Conservation (phyloP, 2,797 vertebrate genomes). For the Gymnothorax javanicus region DNA sequence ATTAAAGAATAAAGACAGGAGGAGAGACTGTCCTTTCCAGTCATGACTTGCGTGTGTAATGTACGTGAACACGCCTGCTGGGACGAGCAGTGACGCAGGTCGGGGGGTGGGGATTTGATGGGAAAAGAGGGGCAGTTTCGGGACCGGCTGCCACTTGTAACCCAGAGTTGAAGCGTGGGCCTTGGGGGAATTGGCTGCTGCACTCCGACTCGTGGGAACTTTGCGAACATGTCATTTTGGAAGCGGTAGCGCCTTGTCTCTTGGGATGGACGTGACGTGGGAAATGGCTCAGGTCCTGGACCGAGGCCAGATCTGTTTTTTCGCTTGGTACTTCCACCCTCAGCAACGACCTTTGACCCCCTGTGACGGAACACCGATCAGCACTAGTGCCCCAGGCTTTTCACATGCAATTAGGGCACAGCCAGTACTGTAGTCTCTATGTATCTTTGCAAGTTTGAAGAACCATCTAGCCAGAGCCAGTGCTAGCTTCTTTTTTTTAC, state of each 20-base stretch:
- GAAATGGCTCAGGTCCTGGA: conserved; percentile 69
- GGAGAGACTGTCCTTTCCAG: neutral
- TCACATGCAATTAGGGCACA: neutral
- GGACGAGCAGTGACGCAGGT: neutral
- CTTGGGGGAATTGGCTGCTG: conserved; percentile 71
- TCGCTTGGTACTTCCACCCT: conserved; percentile 48
- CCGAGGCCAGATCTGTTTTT: conserved; percentile 56
- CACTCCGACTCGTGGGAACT: conserved; percentile 75
- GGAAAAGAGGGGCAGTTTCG: conserved; percentile 22
- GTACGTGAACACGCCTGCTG: neutral
- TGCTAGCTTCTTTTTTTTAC: too few relatives aligned
- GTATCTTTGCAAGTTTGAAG: neutral
- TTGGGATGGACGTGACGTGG: conserved; percentile 65
- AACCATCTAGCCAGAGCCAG: too few relatives aligned
- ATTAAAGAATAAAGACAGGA: too few relatives aligned
- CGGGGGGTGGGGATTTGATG: neutral
- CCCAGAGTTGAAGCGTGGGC: conserved; percentile 69
- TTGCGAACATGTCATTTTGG: conserved; percentile 70
- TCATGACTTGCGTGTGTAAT: neutral
- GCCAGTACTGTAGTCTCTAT: conserved; percentile 18
- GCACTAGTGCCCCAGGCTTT: neutral
- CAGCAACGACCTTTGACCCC: conserved; percentile 47
- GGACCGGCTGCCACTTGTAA: conserved; percentile 64
- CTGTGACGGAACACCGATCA: conserved; percentile 33
- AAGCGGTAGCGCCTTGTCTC: conserved; percentile 66